Evolutionary conservation across 1,140 invertebrate genomes (phyloP), one percentile per base, ranked within the genome.

Genomic region (Brachionus paranguensis): DNA sequence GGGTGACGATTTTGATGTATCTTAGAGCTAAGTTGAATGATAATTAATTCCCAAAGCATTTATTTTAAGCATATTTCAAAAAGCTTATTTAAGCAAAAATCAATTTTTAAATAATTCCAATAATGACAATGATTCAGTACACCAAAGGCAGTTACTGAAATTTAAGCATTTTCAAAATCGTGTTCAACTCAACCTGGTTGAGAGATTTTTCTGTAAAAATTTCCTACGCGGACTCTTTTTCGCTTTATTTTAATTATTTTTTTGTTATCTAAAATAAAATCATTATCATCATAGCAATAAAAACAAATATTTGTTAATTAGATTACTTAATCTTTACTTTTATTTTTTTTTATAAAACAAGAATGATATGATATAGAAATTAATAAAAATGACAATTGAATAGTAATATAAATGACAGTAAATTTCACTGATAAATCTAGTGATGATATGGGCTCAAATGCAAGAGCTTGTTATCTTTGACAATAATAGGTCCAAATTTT

Each of bases 291-390:
- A 76, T 50, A 76, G 72, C 72, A 76, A 76, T 76, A 76, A 76
- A 70, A 76, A 74, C 50, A 76, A 76, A 76, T 76, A 76, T 76
- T 76, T 76, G 72, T 50, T 76, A 76, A 76, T 76, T 76, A 76
- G 45, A 76, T 76, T 76, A 76, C 47, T 76, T 76, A 76, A 76
- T 76, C 72, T 76, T 76, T 76, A 72, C 68, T 72, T 72, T 72
- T 72, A 72, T 60, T 60, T 60, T 60, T 68, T 70, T 70, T 70
- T 37, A 10, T 24, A 70, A 37, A 27, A 50, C 24, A 27, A 27
- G 27, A 50, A 76, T 76, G 72, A 76, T 76, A 76, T 76, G 72
- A 76, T 76, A 76, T 76, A 37, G 41, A 76, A 76, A 50, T 76
- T 76, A 76, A 76, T 76, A 76, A 76, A 76, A 76, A 76, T 76